Conservation (phyloP, 2,797 vertebrate genomes). For the Phataginus tricuspis region DNA sequence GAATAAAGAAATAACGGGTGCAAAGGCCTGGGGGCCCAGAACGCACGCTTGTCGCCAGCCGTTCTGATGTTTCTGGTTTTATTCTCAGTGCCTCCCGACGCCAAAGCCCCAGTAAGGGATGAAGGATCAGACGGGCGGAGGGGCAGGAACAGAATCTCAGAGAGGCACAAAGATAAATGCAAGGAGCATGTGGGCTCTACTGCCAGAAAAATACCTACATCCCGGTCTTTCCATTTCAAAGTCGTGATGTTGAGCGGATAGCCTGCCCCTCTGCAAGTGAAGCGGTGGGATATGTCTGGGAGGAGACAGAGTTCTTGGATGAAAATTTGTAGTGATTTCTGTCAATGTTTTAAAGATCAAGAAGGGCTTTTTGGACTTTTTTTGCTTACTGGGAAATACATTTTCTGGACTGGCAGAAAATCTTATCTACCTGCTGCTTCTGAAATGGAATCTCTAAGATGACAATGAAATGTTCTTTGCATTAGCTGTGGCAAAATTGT, state of each 20-base stretch:
- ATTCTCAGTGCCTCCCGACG: accelerated
- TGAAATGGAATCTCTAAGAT: background rate
- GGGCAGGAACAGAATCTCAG: background rate
- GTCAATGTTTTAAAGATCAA: background rate
- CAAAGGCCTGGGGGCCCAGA: background rate
- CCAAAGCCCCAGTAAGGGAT: accelerated
- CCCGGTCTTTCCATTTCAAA: accelerated
- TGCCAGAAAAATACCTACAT: no score
- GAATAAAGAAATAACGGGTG: background rate
- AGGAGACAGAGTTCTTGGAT: background rate
- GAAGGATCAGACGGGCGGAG: accelerated
- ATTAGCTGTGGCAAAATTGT: accelerated
- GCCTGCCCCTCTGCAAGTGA: accelerated
- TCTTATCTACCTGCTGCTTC: background rate
- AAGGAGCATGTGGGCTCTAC: accelerated
- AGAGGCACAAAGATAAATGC: background rate
- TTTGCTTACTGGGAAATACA: background rate
- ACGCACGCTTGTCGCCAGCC: accelerated
- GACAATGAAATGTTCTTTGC: accelerated
- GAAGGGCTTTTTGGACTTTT: background rate
- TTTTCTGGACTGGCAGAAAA: background rate
- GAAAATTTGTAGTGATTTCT: background rate
- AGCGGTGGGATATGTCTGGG: accelerated
- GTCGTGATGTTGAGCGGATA: no score
- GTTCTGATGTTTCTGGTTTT: background rate